Evolutionary conservation across 2,797 vertebrate species (phyloP).

Genomic region (Pipistrellus pygmaeus): DNA sequence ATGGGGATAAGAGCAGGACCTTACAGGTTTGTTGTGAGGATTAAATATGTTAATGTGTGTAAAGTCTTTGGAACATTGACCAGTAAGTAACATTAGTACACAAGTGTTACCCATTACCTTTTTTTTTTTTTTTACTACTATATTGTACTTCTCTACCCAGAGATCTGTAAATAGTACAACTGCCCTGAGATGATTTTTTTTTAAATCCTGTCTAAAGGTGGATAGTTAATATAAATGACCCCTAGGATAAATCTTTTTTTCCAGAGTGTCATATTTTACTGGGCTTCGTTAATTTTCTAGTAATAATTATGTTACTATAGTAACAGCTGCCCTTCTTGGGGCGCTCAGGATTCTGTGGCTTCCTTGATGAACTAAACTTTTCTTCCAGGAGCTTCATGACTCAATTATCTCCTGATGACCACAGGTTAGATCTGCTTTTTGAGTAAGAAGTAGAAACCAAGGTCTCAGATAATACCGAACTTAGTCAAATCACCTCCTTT

Average conservation of each 20-base stretch:
- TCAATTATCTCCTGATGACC: background rate
- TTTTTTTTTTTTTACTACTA: background rate
- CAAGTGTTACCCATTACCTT: background rate
- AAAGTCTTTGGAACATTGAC: background rate
- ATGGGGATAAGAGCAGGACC: background rate
- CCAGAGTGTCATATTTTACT: background rate
- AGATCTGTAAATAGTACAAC: background rate
- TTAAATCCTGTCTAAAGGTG: background rate
- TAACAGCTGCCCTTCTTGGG: background rate
- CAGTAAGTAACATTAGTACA: background rate
- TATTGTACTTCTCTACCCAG: background rate
- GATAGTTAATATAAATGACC: background rate
- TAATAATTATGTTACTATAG: background rate
- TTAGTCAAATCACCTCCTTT: constrained; percentile 6
- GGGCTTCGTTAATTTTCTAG: constrained; percentile 12
- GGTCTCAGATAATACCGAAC: background rate
- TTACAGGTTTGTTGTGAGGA: background rate
- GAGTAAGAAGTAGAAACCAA: constrained; percentile 43
- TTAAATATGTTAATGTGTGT: background rate
- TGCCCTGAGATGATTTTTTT: background rate
- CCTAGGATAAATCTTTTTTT: background rate
- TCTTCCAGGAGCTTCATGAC: constrained; percentile 31
- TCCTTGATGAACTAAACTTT: constrained; percentile 51
- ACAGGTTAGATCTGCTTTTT: background rate
- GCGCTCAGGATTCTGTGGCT: background rate